phyloP scores from a whole-genome alignment of 1,140 invertebrate species.

The Steinernema feltiae region DNA sequence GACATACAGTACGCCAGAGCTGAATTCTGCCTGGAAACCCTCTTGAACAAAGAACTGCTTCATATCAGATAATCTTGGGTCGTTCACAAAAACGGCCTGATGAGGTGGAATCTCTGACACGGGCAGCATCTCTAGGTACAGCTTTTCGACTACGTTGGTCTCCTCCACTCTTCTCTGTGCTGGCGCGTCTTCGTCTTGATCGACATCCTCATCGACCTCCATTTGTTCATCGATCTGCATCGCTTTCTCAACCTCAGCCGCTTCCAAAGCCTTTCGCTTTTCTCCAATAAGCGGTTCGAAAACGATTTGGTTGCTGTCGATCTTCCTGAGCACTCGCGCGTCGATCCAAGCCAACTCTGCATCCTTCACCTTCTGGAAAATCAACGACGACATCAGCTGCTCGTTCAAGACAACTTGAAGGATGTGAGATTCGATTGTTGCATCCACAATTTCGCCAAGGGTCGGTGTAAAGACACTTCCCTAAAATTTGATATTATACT shows the following conservation, averaged over 20 bases:
- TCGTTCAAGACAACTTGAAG: slow-evolving; percentile 72
- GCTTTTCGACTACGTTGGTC: slow-evolving; percentile 25
- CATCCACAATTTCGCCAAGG: slow-evolving; percentile 80
- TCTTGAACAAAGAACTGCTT: slow-evolving; percentile 82
- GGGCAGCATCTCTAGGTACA: slow-evolving; percentile 47
- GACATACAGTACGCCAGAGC: slow-evolving; percentile 86
- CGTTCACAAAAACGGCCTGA: slow-evolving; percentile 84
- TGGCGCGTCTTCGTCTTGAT: slow-evolving; percentile 27
- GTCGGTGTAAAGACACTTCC: slow-evolving; percentile 73
- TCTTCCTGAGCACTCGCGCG: slow-evolving; percentile 55
- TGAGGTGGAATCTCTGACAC: slow-evolving; percentile 66
- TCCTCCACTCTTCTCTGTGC: slow-evolving; percentile 1
- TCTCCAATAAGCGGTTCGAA: slow-evolving; percentile 23
- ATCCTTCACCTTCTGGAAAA: slow-evolving; percentile 62
- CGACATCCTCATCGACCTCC: slow-evolving; percentile 20
- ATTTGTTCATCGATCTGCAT: background rate
- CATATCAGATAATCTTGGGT: slow-evolving; percentile 89
- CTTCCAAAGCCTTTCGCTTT: background rate
- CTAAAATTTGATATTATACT: slow-evolving; percentile 48
- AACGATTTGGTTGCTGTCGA: slow-evolving; percentile 26
- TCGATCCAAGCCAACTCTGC: slow-evolving; percentile 90
- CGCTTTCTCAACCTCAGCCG: slow-evolving; percentile 8
- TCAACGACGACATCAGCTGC: slow-evolving; percentile 47
- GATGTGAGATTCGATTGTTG: slow-evolving; percentile 93
- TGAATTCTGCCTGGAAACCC: slow-evolving; percentile 86